Conservation (phyloP, 23 tunicate species). For the Corella eumyota region DNA sequence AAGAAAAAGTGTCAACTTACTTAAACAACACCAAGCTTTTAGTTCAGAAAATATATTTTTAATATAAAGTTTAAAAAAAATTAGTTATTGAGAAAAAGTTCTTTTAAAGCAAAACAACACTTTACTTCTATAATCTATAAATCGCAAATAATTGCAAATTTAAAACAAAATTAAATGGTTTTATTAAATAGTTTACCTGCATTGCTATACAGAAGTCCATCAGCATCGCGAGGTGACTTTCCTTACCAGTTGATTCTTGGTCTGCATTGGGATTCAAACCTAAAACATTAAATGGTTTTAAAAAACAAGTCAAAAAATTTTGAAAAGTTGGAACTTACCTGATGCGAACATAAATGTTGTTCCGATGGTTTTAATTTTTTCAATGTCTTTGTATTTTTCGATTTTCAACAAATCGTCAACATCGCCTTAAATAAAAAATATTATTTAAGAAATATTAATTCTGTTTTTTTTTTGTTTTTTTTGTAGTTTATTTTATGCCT, state of each 20-base stretch:
- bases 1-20: no score
- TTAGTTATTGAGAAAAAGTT: no score
- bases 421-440: conserved; percentile 43
- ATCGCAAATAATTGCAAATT: no score
- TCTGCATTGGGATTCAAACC: conserved; percentile 64
- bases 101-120: no score
- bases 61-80: no score
- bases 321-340: conserved; percentile 17
- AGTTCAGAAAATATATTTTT: no score
- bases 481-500: not conserved
- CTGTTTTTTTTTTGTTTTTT: not conserved
- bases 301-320: not conserved
- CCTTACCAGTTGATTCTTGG: conserved; percentile 31
- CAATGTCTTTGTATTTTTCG: conserved; percentile 61
- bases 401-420: conserved; percentile 74
- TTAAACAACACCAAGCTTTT: no score
- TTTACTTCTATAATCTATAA: no score
- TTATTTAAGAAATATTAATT: not conserved
- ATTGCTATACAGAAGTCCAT: conserved; percentile 90
- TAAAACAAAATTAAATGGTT: no score
- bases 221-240: conserved; percentile 43
- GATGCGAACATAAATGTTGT: conserved; percentile 95
- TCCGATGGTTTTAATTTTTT: conserved; percentile 94
- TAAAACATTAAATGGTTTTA: not conserved
- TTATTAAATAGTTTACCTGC: no score